Base-by-base conservation (phyloP, 1,140 invertebrate species). In the Oedothorax gibbosus region DNA sequence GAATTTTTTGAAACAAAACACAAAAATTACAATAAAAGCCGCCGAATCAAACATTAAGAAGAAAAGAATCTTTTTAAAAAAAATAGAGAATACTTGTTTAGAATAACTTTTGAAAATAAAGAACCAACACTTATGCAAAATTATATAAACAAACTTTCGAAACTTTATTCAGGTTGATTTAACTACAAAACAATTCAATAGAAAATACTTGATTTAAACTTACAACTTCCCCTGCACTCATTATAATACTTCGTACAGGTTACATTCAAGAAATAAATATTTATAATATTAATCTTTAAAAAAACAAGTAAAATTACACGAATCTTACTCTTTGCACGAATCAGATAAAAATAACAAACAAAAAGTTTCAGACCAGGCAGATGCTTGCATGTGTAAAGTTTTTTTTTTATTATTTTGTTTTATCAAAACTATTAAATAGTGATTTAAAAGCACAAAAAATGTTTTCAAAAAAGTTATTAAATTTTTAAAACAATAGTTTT, bases 291-390 rank as follows among this genome's bases (percentile, higher is more conserved):
- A 21, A 75, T 66, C 35, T 35, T 75, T 20, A 66, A 75, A 49
- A 75, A 82, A 14, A 18, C 62, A 79, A 75, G 53, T 71, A 69
- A 84, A 83, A 84, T 75, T 84, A 84, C 81, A 84, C 81, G 81
- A 35, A 35, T 35, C 35, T 35, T 2, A 35, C 35, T 35, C 35
- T 35, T 35, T 35, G 35, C 35, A 35, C 1, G 35, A 76, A 84
- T 75, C 71, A 79, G 77, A 68, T 79, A 73, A 82, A 35, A 82
- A 82, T 54, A 73, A 73, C 35, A 84, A 65, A 68, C 72, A 82
- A 84, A 56, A 80, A 81, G 5, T 64, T 73, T 73, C 18, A 64
- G 64, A 73, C 35, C 35, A 35, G 72, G 57, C 50, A 73, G 64
- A 72, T 69, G 68, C 79, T 72, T 60, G 15, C 1, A 53, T 56